Evolutionary conservation across 2,113 vertebrate genomes (phyloP).

Genomic region (Cygnus atratus): DNA sequence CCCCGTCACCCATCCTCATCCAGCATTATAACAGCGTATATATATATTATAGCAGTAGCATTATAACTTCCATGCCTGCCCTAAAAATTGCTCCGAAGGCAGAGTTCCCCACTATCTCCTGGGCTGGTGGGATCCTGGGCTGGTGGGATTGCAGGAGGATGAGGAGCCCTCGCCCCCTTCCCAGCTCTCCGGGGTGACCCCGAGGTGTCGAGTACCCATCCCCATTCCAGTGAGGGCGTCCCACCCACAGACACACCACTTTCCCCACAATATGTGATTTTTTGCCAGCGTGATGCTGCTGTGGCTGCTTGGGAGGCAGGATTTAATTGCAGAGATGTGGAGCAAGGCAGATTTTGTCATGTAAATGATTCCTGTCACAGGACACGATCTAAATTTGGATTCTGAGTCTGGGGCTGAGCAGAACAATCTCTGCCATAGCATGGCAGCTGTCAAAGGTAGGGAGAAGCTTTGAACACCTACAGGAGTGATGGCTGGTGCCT

Average conservation of each 20-base stretch:
- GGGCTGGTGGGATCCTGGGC: too few species aligned
- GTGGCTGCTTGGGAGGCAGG: conserved; percentile 46
- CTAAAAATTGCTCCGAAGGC: neutral
- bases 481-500: conserved; percentile 49
- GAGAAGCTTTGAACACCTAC: conserved; percentile 46
- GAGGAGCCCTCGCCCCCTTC: neutral
- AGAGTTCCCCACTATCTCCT: neutral
- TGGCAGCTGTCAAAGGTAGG: conserved; percentile 68
- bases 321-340: conserved; percentile 60
- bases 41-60: too few species aligned
- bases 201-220: neutral
- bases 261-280: neutral
- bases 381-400: conserved; percentile 62
- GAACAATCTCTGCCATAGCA: conserved; percentile 43
- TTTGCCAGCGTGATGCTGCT: neutral
- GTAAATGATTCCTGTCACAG: conserved; percentile 68
- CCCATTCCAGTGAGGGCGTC: neutral
- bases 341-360: conserved; percentile 70
- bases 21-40: too few species aligned
- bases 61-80: neutral
- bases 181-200: neutral
- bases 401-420: conserved; percentile 55
- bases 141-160: neutral
- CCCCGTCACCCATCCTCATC: neutral
- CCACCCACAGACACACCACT: neutral